phyloP scores from a whole-genome alignment of 2,113 vertebrate species.

The Corythaeola cristata region DNA sequence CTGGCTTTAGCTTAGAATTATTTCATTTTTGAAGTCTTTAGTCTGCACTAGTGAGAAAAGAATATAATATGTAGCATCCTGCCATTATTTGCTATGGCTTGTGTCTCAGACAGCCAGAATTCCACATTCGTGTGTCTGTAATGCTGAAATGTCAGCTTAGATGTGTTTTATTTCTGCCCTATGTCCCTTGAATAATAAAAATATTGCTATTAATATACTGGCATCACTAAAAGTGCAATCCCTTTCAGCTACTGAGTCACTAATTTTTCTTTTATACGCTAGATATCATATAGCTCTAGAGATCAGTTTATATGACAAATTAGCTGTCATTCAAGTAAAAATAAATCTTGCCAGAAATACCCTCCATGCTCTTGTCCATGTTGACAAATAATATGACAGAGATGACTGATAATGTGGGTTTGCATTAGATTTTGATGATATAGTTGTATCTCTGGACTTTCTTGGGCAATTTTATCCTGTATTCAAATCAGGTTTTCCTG shows the following conservation, averaged over 20 bases:
- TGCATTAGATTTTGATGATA: neutral
- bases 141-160: neutral
- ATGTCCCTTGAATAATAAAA: slow-evolving; percentile 16
- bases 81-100: neutral
- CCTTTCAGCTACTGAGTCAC: neutral
- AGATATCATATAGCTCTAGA: neutral
- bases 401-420: neutral
- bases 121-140: neutral
- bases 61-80: neutral
- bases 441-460: neutral
- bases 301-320: slow-evolving; percentile 27
- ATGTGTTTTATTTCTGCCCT: neutral
- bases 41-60: neutral
- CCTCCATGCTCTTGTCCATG: neutral
- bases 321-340: slow-evolving; percentile 7
- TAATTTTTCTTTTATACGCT: neutral
- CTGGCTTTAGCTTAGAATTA: neutral
- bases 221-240: neutral
- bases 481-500: neutral
- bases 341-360: slow-evolving; percentile 1
- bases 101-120: neutral
- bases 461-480: neutral
- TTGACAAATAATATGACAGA: slow-evolving; percentile 14
- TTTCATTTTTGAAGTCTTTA: neutral
- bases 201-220: neutral